A percentile compares a stretch with the other conserved stretches of the same genome.
These are phyloP conservation scores for Lathamus discolor DNA, from an alignment of 2,113 vertebrate species.

Conservation along the genomic window DNA sequence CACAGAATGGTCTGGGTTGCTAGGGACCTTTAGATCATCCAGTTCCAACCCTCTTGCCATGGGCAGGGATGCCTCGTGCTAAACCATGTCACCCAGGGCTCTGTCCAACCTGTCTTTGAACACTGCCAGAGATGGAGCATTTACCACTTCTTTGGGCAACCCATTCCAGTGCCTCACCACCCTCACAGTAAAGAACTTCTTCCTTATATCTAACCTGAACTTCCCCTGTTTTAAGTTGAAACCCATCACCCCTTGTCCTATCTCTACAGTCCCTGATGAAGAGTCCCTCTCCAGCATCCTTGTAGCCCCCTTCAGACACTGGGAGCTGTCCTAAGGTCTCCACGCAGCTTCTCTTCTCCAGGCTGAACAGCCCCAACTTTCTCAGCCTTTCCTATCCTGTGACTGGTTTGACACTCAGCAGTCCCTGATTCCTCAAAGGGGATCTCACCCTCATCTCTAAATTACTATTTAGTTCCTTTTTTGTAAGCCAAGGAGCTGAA, in stretches of 20 bases:
- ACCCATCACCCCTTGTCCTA: not conserved
- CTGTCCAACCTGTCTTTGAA: not conserved
- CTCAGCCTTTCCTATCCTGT: not conserved
- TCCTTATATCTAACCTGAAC: not conserved
- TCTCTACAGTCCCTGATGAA: not conserved
- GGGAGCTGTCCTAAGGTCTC: not conserved
- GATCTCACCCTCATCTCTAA: not conserved
- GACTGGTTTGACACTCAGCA: not conserved
- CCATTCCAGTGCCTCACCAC: not conserved
- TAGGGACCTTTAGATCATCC: not conserved
- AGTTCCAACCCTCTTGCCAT: not conserved
- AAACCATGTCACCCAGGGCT: not conserved
- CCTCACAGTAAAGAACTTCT: not conserved
- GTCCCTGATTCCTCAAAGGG: not conserved
- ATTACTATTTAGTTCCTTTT: not conserved
- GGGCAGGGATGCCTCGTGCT: not conserved
- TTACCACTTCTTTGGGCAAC: not conserved
- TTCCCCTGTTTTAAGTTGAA: not conserved
- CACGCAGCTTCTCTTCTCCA: not conserved
- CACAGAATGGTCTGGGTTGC: not conserved
- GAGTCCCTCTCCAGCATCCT: not conserved
- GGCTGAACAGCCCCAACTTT: not conserved
- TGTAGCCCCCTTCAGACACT: not conserved
- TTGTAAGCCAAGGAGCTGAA: slow-evolving; percentile 10
- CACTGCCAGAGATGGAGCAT: too few species aligned